phyloP scores from a whole-genome alignment of 2,888 invertebrate genomes.

The Gisinianus flammeolus region DNA sequence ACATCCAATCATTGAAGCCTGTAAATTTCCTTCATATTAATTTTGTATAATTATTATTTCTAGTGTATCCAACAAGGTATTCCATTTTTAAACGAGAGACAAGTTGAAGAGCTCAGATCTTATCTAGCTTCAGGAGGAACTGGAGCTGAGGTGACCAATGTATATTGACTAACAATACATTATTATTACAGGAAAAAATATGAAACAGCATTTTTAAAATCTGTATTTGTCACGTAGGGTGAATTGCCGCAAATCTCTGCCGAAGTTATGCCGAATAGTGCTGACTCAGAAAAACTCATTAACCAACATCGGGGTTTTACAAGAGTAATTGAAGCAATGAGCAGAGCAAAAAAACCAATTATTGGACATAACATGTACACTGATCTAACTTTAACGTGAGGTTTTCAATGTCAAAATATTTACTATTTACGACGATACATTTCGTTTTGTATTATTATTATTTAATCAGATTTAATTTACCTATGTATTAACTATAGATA shows the following conservation, averaged over 20 bases:
- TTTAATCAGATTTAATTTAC: background rate
- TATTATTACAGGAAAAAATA: too few species aligned
- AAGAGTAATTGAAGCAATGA: constrained; percentile 69
- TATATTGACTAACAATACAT: too few species aligned
- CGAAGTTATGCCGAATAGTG: background rate
- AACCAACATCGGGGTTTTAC: constrained; percentile 70
- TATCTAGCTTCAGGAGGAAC: constrained; percentile 28
- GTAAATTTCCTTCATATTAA: background rate
- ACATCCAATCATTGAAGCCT: background rate
- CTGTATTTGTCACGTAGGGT: too few species aligned
- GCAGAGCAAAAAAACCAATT: constrained; percentile 70
- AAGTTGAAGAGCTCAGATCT: constrained; percentile 35
- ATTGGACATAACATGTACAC: constrained; percentile 77
- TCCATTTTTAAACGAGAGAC: constrained; percentile 67
- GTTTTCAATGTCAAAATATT: background rate
- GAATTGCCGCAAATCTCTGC: constrained; percentile 26
- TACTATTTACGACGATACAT: background rate
- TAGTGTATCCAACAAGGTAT: constrained; percentile 74
- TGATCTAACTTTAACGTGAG: constrained; percentile 70
- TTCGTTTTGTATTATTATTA: too few species aligned
- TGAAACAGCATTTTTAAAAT: too few species aligned
- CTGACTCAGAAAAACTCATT: constrained; percentile 64
- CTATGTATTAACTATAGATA: constrained; percentile 62
- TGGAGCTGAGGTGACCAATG: background rate
- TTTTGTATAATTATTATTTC: constrained; percentile 50